These are phyloP conservation scores for Erebia palarica DNA, from an alignment of 2,888 invertebrate species.

Conservation along the genomic window DNA sequence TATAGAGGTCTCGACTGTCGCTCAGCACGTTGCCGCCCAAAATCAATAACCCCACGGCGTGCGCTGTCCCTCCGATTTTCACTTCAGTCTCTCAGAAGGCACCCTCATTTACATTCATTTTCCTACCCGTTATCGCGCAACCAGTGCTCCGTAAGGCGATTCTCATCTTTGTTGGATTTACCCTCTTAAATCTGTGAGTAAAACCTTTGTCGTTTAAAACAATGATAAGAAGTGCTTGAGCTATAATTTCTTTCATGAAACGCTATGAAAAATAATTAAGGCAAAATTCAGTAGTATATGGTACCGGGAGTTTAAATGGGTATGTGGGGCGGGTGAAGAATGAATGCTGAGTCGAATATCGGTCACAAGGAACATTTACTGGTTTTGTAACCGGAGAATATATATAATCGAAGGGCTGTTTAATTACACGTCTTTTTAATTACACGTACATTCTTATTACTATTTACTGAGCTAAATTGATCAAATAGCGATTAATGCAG, in stretches of 20 bases:
- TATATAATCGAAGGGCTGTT: not conserved
- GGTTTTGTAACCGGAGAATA: not conserved
- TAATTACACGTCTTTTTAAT: not conserved
- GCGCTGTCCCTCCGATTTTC: conserved; percentile 68
- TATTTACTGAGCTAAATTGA: not conserved
- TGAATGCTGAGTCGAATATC: conserved; percentile 40
- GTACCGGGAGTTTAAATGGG: conserved; percentile 48
- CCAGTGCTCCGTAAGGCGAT: conserved; percentile 63
- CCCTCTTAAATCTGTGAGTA: conserved; percentile 61
- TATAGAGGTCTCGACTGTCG: conserved; percentile 56
- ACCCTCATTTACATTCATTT: conserved; percentile 64
- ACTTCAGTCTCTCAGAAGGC: conserved; percentile 70
- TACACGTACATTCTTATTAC: not conserved
- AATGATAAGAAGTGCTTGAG: not conserved
- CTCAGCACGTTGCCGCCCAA: conserved; percentile 69
- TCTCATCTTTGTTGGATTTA: conserved; percentile 54
- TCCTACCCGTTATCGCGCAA: conserved; percentile 60
- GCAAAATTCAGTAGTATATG: conserved; percentile 39
- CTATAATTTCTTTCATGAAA: conserved; percentile 6
- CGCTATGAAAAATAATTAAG: conserved; percentile 14
- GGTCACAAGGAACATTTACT: conserved; percentile 25
- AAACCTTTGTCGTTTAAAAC: conserved; percentile 16
- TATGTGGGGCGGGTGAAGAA: conserved; percentile 64
- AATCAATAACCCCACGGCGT: conserved; percentile 71
- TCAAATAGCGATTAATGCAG: not conserved